Conservation (phyloP, 2,113 vertebrate genomes). For the Hippoglossus stenolepis region DNA sequence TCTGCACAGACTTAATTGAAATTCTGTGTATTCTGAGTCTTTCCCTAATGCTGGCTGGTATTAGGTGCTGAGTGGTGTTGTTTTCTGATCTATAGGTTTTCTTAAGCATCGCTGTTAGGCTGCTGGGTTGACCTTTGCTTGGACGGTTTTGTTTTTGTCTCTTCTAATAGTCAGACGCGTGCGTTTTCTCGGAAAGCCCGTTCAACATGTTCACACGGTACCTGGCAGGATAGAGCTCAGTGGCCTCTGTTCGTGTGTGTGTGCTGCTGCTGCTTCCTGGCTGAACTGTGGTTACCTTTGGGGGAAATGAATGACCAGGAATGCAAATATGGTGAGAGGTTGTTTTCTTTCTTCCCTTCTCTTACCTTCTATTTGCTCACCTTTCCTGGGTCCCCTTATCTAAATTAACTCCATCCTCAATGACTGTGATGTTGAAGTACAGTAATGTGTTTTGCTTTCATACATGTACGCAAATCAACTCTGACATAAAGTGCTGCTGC, state of each 20-base stretch:
- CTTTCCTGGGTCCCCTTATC: not conserved
- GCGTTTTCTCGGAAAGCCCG: not conserved
- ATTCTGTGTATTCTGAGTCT: constrained; percentile 17
- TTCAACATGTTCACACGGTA: constrained; percentile 31
- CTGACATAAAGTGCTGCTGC: too few species aligned
- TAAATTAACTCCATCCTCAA: not conserved
- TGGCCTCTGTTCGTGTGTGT: constrained; percentile 9
- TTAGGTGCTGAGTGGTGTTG: not conserved
- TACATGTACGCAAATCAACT: too few species aligned
- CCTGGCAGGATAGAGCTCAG: constrained; percentile 17
- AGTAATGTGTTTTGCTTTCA: too few species aligned
- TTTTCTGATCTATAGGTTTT: constrained; percentile 25
- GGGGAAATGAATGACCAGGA: constrained; percentile 58
- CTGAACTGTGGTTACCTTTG: constrained; percentile 43
- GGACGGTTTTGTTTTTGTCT: constrained; percentile 36
- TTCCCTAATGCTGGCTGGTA: not conserved
- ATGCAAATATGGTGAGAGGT: constrained; percentile 65
- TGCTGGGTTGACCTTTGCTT: constrained; percentile 19
- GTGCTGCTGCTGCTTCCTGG: constrained; percentile 17
- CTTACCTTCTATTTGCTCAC: not conserved
- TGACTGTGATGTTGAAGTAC: not conserved
- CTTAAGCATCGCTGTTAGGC: not conserved
- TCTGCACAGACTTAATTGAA: constrained; percentile 21
- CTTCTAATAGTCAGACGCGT: constrained; percentile 23
- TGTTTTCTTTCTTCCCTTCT: constrained; percentile 11